Evolutionary conservation across 2,888 invertebrate genomes (phyloP).

Genomic region (Trichopoda pennipes): DNA sequence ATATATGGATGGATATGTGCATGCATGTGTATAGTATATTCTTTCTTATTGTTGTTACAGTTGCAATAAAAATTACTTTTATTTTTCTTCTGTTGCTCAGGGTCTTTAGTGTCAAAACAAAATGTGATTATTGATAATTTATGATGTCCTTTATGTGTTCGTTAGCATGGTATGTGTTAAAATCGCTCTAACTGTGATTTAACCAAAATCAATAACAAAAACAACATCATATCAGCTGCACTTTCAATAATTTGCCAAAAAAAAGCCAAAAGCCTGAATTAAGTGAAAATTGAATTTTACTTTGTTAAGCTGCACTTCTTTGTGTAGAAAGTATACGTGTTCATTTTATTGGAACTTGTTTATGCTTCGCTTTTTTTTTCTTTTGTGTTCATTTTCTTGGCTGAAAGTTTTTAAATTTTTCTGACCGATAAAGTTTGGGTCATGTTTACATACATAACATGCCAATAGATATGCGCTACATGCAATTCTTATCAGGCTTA

Average conservation of each 20-base stretch:
- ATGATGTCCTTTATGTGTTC: conserved; percentile 76
- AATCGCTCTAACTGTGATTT: conserved; percentile 15
- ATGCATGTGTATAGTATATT: conserved; percentile 12
- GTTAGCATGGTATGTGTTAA: conserved; percentile 4
- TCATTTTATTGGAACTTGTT: conserved; percentile 18
- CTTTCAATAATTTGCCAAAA: conserved; percentile 18
- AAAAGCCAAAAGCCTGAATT: conserved; percentile 27
- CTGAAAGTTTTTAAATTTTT: conserved; percentile 34
- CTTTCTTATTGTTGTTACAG: conserved; percentile 14
- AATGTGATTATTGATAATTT: conserved; percentile 81
- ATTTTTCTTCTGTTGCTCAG: conserved; percentile 29
- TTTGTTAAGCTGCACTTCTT: neutral
- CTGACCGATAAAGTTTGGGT: conserved; percentile 66
- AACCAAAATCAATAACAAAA: conserved; percentile 17
- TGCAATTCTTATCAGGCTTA: conserved; percentile 62
- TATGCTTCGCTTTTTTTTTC: conserved; percentile 2
- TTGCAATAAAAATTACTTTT: conserved; percentile 21
- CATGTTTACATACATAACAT: conserved; percentile 63
- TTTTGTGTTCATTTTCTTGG: neutral
- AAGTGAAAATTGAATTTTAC: too few species aligned
- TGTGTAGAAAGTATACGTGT: neutral
- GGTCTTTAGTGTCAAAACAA: conserved; percentile 79
- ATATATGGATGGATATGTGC: neutral
- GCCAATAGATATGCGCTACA: conserved; percentile 67
- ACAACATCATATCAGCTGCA: conserved; percentile 33